Evolutionary conservation across 2,797 vertebrate genomes (phyloP), one percentile per base, ranked within the genome.

Genomic region (Scomberomorus guttatus): DNA sequence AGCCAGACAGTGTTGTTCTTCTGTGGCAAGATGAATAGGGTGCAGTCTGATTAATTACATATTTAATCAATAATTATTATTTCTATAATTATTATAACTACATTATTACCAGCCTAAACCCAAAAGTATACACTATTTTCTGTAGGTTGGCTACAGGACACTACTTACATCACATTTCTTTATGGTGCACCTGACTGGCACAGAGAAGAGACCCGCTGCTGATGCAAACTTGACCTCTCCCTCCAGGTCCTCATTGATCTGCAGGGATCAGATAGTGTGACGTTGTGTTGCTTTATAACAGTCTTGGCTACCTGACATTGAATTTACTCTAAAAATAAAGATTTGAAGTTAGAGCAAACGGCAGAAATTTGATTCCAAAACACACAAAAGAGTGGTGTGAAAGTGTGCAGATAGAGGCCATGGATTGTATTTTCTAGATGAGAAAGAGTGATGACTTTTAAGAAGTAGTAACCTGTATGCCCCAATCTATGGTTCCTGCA

Each of bases 161-260:
- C 44, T 11, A 89, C 94, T 94, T 82, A 99, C 98, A 5, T 93
- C 86, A 85, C 97, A 98, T 76, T 94, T 97, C 94, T 98, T 99
- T 20, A 86, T 94, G 70, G 94, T 95, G 65, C 98, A 99, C 82
- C 93, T 96, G 81, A 99, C 37, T 0, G 96, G 96, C 34, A 99
- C 91, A 39, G 95, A 95, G 87, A 99, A 99, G 15, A 86, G 18
- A n/a, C 97, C 97, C 0, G 87, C 91, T 62, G 95, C 94, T 46
- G 97, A 95, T 81, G 91, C 78, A 85, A 99, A 98, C 7, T 87
- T 91, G 74, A 99, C 60, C 39, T 94, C 94, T 83, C 98, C 98
- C 87, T 96, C 94, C 87, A 99, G 91, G 82, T 96, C 94, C 91
- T 96, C 84, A 60, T 98, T 97, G 78, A 96, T 85, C 98, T 99